These are phyloP conservation scores for Abrostola triplasia DNA, from an alignment of 2,888 invertebrate species.

Conservation along the genomic window DNA sequence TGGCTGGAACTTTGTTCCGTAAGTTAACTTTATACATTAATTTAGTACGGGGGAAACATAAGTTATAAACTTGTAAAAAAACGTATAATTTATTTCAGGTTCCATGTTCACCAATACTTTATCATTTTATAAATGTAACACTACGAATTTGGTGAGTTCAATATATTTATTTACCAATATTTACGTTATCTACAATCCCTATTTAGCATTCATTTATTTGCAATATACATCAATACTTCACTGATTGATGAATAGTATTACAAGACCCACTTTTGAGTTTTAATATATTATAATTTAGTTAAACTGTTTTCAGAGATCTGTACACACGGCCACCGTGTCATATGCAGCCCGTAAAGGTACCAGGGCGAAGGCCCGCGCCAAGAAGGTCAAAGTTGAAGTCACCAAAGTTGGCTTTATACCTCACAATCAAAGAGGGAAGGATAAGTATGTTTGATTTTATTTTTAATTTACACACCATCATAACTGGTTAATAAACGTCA, in stretches of 20 bases:
- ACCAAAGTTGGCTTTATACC: constrained; percentile 93
- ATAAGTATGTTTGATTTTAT: constrained; percentile 56
- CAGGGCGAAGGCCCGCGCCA: constrained; percentile 92
- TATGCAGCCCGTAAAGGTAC: constrained; percentile 95
- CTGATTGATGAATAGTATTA: too few species aligned
- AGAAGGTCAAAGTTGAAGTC: constrained; percentile 93
- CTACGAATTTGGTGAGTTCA: constrained; percentile 71
- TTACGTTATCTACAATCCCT: not conserved
- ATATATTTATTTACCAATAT: constrained; percentile 4
- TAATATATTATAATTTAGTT: too few species aligned
- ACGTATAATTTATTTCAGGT: constrained; percentile 68
- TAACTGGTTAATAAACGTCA: too few species aligned
- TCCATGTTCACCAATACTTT: constrained; percentile 71
- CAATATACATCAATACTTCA: too few species aligned
- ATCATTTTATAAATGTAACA: constrained; percentile 68
- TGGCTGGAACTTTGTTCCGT: constrained; percentile 80
- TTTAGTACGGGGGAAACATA: not conserved
- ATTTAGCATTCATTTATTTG: too few species aligned
- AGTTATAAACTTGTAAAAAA: constrained; percentile 8
- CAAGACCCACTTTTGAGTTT: too few species aligned
- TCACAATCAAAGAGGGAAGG: constrained; percentile 89
- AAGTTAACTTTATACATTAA: constrained; percentile 50
- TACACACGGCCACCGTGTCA: constrained; percentile 88
- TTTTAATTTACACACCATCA: too few species aligned
- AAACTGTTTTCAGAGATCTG: constrained; percentile 71